Base-by-base conservation (phyloP, 2,113 vertebrate genomes). In the Vimba vimba region DNA sequence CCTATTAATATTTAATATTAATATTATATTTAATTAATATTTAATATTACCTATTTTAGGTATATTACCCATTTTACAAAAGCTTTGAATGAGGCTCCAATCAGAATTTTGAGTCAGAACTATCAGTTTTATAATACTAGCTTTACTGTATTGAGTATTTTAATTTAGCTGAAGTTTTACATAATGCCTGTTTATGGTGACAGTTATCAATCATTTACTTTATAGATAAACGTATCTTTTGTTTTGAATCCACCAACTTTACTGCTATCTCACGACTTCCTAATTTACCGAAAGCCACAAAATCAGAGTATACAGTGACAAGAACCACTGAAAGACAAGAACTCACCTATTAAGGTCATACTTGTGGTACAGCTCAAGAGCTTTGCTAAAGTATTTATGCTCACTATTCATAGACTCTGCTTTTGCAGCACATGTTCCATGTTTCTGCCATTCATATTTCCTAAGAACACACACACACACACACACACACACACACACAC, bases 381-480 rank as follows among this genome's bases (percentile, higher is more conserved):
- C 89, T 85, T 92, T 92, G 83, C 88, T 85, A 69, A 92, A 92
- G 84, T 92, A 92, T 77, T 91, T 92, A 73, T 89, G 88, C 39
- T 92, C 86, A 62, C 84, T 86, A 87, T 92, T 76, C 39, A 92
- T 33, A 33, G 87, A 76, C 59, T 89, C 87, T 3, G 47, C 79
- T 66, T 79, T 30, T 1, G 88, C 90, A 10, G 91, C 91, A 87
- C 91, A 92, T 0, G 91, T 92, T 50, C 91, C 91, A 25, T 92
- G 91, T 45, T 92, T 92, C 13, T 17, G 2, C 91, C 91, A 92
- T 86, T 92, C 91, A 75, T 92, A 89, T 30, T 90, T 89, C 91
- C 91, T 92, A 27, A 60, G 73, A 3, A 36, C 60, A 68, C 6
- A 39, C 4, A 36, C 4, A 36, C 27, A 27, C 27, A 27, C 27